These are phyloP conservation scores for Clitarchus hookeri DNA, from an alignment of 2,888 invertebrate genomes.

Conservation along the genomic window DNA sequence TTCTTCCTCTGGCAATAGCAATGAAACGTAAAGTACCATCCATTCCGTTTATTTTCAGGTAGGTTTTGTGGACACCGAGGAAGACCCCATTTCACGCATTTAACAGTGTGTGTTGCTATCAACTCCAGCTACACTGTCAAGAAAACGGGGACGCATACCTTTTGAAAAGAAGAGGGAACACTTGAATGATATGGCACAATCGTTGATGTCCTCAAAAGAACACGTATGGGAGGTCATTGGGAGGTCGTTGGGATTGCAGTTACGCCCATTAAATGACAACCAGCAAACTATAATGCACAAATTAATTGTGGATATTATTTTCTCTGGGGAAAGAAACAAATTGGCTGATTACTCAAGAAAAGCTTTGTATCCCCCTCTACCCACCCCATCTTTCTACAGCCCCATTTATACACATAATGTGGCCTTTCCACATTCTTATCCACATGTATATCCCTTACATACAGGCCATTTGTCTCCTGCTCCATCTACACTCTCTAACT, in stretches of 20 bases:
- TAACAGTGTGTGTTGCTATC: no score
- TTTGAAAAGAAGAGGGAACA: no score
- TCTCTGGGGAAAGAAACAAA: neutral
- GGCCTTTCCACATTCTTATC: neutral
- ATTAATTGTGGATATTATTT: neutral
- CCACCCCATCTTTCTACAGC: no score
- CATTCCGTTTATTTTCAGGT: no score
- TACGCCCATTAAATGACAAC: neutral
- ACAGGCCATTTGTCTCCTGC: neutral
- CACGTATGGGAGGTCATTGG: neutral
- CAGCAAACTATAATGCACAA: neutral
- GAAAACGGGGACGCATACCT: no score
- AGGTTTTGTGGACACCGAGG: no score
- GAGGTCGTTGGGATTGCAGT: neutral
- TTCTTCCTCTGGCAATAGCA: no score
- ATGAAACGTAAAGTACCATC: no score
- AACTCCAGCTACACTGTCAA: no score
- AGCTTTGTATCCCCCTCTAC: neutral
- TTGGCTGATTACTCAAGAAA: neutral
- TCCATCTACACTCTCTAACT: neutral
- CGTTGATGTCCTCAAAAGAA: neutral
- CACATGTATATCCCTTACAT: neutral
- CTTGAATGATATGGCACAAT: no score
- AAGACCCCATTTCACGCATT: no score
- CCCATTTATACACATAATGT: no score